Evolutionary conservation across 2,888 invertebrate genomes (phyloP), one percentile per base, ranked within the genome.

Genomic region (Clusia tigrina): DNA sequence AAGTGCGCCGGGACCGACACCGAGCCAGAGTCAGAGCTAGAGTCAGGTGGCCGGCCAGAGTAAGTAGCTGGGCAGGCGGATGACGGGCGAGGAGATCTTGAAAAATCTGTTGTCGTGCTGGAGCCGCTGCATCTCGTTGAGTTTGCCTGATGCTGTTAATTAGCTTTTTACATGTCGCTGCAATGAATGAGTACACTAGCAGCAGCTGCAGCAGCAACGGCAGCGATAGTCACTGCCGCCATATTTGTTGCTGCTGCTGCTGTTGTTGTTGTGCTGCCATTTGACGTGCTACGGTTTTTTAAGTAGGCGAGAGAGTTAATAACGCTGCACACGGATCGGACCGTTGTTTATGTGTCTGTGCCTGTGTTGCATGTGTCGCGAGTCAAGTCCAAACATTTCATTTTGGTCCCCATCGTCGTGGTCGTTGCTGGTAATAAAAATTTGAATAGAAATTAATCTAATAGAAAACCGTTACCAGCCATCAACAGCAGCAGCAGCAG

Each of bases 401-500:
- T 10, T 15, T 25, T 24, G 20, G 9, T n/a, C n/a, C 32, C 23
- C 38, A 37, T 51, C 22, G 54, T 51, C 42, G 38, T 24, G 25
- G 32, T 22, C 63, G 60, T 58, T 60, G 62, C 57, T 57, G 68
- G 79, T 70, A 77, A 78, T 80, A 79, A 79, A 79, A 78, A 79
- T 80, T 79, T 80, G 77, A 78, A 79, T 79, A 77, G 76, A 80
- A 79, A 79, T 80, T 78, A 79, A 78, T 77, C 74, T 77, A 78
- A 75, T 74, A 71, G 73, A 72, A 71, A 74, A 78, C 79, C 79
- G 81, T 80, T 80, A 79, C 67, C 24, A 37, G 51, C 23, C 22
- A 17, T 51, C 60, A n/a, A 54, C 51, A 46, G 48, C 37, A 55
- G 32, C n/a, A 25, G 20, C 48, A 48, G 20, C 20, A 18, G 18